Evolutionary conservation across 2,113 vertebrate species (phyloP), one percentile per base, ranked within the genome.

Genomic region (Urocitellus parryii): DNA sequence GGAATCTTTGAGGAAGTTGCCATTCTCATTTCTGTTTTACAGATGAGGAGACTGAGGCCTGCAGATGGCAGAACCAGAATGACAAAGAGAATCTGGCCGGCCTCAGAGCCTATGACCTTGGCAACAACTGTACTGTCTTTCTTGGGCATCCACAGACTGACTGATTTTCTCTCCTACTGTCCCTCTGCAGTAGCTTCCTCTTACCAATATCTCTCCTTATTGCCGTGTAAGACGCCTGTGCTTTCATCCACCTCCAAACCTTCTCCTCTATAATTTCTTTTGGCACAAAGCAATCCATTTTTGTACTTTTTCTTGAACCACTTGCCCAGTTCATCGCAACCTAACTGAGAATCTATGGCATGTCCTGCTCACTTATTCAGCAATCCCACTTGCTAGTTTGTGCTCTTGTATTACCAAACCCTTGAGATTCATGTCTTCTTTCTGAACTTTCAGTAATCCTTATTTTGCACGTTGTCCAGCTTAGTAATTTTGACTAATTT

Each of bases 401-500:
- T 68, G 65, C 39, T 94, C 45, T 82, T 91, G 29, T 16, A 73
- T 78, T 51, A 42, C 4, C 45, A 93, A 70, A 32, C 22, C 22
- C 27, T 63, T 68, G 73, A n/a, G 8, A 37, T 20, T 18, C 39
- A 14, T 42, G 51, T 37, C 68, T 42, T 65, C 18, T 88, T 73
- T 27, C 42, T 8, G 27, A 58, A 39, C 27, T 78, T 18, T 34
- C 20, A 86, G 48, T 16, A 73, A 51, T 51, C 13, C 37, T 70
- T 76, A 42, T 51, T 84, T 88, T 88, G 24, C 20, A 85, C 14
- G 67, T 45, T 11, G 6, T 70, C 65, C 87, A 56, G 68, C 27
- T 72, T 76, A 83, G 37, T 77, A 76, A 91, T 85, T 58, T 85
- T 86, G 39, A 79, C 9, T 94, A n/a, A 61, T 86, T 89, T 94